Base-by-base conservation (phyloP, 2,888 invertebrate species). In the Eurois occulta region DNA sequence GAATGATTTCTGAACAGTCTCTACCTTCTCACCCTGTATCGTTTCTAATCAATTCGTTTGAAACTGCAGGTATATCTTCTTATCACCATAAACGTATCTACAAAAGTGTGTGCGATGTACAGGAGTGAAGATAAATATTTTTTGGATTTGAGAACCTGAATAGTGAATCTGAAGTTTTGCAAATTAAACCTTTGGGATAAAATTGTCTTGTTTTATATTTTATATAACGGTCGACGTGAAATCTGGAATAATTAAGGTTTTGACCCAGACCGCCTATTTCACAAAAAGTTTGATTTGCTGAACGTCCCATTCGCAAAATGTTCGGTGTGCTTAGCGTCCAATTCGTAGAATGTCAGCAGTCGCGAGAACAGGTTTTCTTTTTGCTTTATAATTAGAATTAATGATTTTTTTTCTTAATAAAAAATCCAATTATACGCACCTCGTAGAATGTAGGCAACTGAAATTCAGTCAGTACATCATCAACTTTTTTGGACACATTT, bases 361-460 rank as follows among this genome's bases (percentile, higher is more conserved):
- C 32, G 32, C 32, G 32, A 16, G 28, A 28, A 58, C 32, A 62
- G 10, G 11, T 62, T 62, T 62, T 21, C 21, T 21, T 32, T 32
- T 60, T 60, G 32, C 1, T 62, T 21, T 35, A 10, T 32, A 32
- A 21, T 32, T 10, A 35, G 21, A 21, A 58, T 16, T 28, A 28
- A 6, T 13, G 2, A 16, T 28, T 62, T 21, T 18, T 8, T 32
- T 32, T 21, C 35, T 18, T 1, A 43, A 18, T 21, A 38, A 24
- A 52, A 43, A 35, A 16, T 35, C 28, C 35, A 55, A 46, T 85
- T n/a, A 21, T 73, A 85, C 91, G 92, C 92, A 98, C 98, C 96
- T 98, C 94, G 95, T 99, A 99, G 95, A 98, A 99, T 81, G 96
- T 94, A 58, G 98, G 97, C 84, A 99, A 95, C 72, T 97, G 97